phyloP scores from a whole-genome alignment of 2,888 invertebrate genomes.

The Gibbula magus region DNA sequence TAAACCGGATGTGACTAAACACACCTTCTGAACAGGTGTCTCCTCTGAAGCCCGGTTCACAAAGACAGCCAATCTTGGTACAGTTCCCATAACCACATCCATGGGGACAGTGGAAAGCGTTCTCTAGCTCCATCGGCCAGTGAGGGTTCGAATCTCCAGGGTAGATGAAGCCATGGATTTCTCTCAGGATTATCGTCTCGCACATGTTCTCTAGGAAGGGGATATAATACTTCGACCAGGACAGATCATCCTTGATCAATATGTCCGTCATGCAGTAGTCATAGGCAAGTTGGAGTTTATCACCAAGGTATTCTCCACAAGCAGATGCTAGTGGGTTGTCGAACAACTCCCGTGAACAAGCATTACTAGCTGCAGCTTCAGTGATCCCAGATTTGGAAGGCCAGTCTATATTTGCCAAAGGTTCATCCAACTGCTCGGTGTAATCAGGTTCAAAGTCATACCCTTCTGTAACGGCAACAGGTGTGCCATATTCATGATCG shows the following conservation, averaged over 20 bases:
- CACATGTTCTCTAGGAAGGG: constrained; percentile 36
- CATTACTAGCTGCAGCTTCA: constrained; percentile 33
- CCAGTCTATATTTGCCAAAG: constrained; percentile 24
- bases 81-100: constrained; percentile 39
- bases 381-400: constrained; percentile 32
- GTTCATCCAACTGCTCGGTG: neutral
- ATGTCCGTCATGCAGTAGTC: constrained; percentile 45
- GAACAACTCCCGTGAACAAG: constrained; percentile 36
- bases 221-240: constrained; percentile 32
- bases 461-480: neutral
- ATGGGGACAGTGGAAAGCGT: constrained; percentile 36
- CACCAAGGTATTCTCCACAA: constrained; percentile 39
- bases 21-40: constrained; percentile 22
- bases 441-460: constrained; percentile 21
- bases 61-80: constrained; percentile 30
- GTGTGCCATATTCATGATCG: neutral
- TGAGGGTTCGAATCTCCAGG: neutral
- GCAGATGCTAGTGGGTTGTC: constrained; percentile 34
- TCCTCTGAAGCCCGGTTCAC: constrained; percentile 33
- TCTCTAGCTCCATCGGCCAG: constrained; percentile 35
- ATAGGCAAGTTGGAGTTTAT: constrained; percentile 31
- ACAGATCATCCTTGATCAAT: constrained; percentile 37
- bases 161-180: constrained; percentile 25
- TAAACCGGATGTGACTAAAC: neutral
- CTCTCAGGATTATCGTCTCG: constrained; percentile 33